Base-by-base conservation (phyloP, 2,797 vertebrate genomes). In the Diplodus puntazzo region DNA sequence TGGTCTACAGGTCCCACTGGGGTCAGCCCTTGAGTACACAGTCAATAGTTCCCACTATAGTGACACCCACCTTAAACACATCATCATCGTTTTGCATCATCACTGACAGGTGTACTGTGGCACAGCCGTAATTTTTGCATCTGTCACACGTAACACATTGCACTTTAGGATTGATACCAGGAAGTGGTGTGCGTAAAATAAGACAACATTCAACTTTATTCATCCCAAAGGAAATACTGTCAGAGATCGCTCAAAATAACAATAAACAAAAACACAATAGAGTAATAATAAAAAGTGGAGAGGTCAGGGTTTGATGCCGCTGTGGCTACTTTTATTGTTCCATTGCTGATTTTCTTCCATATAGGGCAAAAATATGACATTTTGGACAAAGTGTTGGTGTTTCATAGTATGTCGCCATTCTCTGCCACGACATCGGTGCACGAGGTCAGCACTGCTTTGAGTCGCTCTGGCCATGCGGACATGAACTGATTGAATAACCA, bases 401-500 rank as follows among this genome's bases (percentile, higher is more conserved):
- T 54, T n/a, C 18, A 7, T 17, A 50, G 0, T 55, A 39, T 39
- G 39, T 39, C 1, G 13, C 10, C 12, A 0, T 1, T 20, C 60
- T 74, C 20, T 39, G 10, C 16, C 20, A 43, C 17, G 17, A 25
- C 23, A 61, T 21, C 34, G 21, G 2, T 46, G 13, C 14, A 17
- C 11, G 17, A 30, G 25, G 5, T 46, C 48, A 34, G 21, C 10
- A 46, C 58, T 68, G 23, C 21, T 49, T 49, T 55, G 17, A 39
- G 14, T 65, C 16, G 3, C 12, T 1, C n/a, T 34, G 48, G 58
- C 43, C 25, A 27, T 52, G 30, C 25, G 10, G 27, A 76, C 62
- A 43, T 42, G 34, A 84, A 54, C 17, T 34, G 49, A 30, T 82
- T 62, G 25, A 55, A 76, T 70, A 72, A 27, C 2, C 3, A 4